These are phyloP conservation scores for Enteromius fasciolatus DNA, from an alignment of 2,797 vertebrate genomes.

Conservation along the genomic window DNA sequence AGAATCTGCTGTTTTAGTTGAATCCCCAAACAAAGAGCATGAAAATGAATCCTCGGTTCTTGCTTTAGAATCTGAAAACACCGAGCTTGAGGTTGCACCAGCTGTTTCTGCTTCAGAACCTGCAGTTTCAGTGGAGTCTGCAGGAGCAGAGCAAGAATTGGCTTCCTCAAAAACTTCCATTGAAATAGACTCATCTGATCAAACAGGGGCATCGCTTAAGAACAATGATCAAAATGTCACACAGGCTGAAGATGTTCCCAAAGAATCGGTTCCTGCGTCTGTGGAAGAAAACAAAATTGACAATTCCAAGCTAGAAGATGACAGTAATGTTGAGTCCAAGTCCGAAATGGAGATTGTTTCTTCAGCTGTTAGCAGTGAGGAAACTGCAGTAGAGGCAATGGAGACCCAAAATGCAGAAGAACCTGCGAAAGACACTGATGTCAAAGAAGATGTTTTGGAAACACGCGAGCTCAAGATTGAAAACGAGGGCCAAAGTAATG, in stretches of 20 bases:
- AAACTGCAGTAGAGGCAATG: background rate
- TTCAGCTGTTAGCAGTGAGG: background rate
- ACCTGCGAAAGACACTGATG: constrained; percentile 18
- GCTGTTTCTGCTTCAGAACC: background rate
- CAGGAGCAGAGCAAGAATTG: background rate
- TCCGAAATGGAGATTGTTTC: background rate
- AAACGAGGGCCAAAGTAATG: constrained; percentile 18
- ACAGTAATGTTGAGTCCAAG: background rate
- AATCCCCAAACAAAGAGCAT: background rate
- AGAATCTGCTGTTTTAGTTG: background rate
- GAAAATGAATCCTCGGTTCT: background rate
- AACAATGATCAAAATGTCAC: background rate
- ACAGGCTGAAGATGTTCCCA: background rate
- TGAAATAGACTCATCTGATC: background rate
- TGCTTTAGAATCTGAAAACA: background rate
- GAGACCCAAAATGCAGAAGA: constrained; percentile 26
- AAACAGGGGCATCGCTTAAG: background rate
- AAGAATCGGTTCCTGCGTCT: background rate
- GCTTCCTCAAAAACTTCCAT: background rate
- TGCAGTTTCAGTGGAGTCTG: background rate
- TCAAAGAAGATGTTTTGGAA: constrained; percentile 13
- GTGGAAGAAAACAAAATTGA: constrained; percentile 2
- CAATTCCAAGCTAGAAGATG: background rate
- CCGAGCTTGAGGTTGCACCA: background rate
- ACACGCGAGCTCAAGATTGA: background rate